Evolutionary conservation across 2,113 vertebrate species (phyloP), one percentile per base, ranked within the genome.

Genomic region (Geothlypis trichas): DNA sequence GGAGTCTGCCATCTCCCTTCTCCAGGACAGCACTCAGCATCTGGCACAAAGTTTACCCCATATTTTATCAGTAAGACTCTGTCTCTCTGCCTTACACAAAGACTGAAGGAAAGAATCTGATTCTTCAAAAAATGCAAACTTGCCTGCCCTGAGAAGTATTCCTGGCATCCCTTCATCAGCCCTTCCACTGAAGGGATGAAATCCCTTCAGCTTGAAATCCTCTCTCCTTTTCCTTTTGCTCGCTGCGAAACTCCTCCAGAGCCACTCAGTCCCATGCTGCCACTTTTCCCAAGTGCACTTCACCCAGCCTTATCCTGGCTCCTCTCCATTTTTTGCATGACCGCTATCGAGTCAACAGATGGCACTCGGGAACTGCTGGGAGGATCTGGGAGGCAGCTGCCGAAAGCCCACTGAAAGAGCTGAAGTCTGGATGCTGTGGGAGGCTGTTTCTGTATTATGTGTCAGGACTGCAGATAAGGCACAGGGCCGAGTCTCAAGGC

Each of bases 311-410:
- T 71, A 23, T 17, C 63, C 37, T 74, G 87, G 78, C 91, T 81
- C 11, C 71, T 49, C 68, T 88, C 95, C 95, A 41, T 41, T 41
- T 84, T 73, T 55, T 94, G 92, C 92, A 96, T 1, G 79, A 59
- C 69, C 23, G 1, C 83, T 63, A 2, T 86, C 31, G 23, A 93
- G 91, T 90, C 96, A 90, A 77, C 96, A 96, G 95, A 96, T 91
- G 95, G 94, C 95, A 96, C 91, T 91, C 81, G 55, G 90, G 10
- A 96, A 37, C 96, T 77, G 89, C 94, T 26, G 76, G 82, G 75
- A 88, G 67, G 55, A 76, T 66, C 73, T 21, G 67, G 49, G 44
- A 90, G 22, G 66, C 58, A 20, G 74, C 49, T 90, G 74, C 74
- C 84, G 13, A 24, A 44, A 90, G 62, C 84, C 62, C 87, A 15